Conservation (phyloP, 35 echinoderm and acorn worm genomes). For the Hemicentrotus pulcherrimus region DNA sequence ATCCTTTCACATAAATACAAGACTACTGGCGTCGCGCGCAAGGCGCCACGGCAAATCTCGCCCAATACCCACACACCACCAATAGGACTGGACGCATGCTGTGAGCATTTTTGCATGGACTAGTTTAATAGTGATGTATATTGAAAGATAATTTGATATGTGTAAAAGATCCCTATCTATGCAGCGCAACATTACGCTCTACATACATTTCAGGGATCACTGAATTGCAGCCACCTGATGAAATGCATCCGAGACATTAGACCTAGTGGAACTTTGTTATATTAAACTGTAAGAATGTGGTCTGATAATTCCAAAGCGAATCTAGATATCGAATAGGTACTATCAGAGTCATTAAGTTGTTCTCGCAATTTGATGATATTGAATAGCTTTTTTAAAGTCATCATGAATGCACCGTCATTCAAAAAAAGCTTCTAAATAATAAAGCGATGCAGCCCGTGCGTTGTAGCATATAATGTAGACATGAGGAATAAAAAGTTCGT, state of each 20-base stretch:
- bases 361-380: no score
- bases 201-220: background rate
- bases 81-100: no score
- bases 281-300: background rate
- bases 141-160: background rate
- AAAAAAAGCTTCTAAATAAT: no score
- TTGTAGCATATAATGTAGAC: no score
- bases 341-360: no score
- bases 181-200: background rate
- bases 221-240: background rate
- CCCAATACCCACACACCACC: background rate
- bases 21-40: background rate
- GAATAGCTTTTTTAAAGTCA: no score
- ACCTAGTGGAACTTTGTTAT: background rate
- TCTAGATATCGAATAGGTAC: background rate
- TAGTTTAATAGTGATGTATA: background rate
- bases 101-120: background rate
- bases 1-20: background rate
- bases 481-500: no score
- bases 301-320: background rate
- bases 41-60: background rate
- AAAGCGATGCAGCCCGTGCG: no score
- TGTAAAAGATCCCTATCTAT: background rate
- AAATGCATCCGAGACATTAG: background rate
- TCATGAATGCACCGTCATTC: no score